Evolutionary conservation across 2,113 vertebrate species (phyloP), one percentile per base, ranked within the genome.

Genomic region (Sphaerodactylus townsendi): DNA sequence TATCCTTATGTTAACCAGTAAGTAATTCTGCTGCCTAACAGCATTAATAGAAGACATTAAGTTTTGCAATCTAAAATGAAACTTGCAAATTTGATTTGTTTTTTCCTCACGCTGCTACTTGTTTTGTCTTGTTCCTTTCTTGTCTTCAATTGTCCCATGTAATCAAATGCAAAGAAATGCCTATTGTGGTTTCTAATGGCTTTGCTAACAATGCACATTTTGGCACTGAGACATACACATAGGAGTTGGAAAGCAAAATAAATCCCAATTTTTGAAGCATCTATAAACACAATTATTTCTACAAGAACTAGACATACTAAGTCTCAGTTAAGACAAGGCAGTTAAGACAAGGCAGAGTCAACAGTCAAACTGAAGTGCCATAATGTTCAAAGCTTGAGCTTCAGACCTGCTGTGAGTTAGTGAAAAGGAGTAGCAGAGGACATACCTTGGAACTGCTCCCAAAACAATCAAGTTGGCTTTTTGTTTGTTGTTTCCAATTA

Each of bases 401-500:
- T 74, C 80, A 93, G 87, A 93, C 59, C 89, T 88, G 77, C 50
- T 86, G 90, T 89, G 87, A 89, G 92, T 93, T 85, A 89, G 85
- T 82, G 93, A 93, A 95, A 96, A 96, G 89, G 85, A 89, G 87
- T 93, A 86, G 92, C 35, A 89, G 87, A 92, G 93, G 91, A 95
- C 94, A 88, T 96, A 99, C 99, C 99, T 98, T 85, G 98, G 98
- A 93, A 99, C 98, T 80, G 99, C 99, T 97, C 99, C 99, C 89
- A 99, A 97, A 94, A 99, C 99, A 90, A 99, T 99, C 94, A 99
- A 97, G 95, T 99, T 99, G 94, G 99, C 98, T 96, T 99, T 99
- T 96, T 99, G 99, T 94, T 99, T 99, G 96, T 99, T 99, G 96
- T 99, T 99, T 96, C 99, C 99, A 93, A 99, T 99, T 89, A 99